These are phyloP conservation scores for Heliocidaris erythrogramma DNA, from an alignment of 35 echinoderm and acorn worm species.

Conservation along the genomic window DNA sequence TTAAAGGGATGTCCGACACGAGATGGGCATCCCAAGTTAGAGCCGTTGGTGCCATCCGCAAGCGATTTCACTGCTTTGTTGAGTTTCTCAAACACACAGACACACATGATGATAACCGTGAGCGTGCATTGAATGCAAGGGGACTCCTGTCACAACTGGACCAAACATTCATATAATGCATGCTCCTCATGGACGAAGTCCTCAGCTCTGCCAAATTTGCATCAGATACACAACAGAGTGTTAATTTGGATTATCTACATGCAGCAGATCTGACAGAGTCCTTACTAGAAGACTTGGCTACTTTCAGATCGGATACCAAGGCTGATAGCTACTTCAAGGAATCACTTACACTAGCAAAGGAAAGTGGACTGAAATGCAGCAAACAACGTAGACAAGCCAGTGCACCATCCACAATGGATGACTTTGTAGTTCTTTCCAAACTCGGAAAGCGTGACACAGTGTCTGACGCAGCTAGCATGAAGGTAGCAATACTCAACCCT, in stretches of 20 bases:
- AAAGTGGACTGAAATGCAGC: too few species aligned
- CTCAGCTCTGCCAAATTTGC: conserved; percentile 46
- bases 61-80: conserved; percentile 65
- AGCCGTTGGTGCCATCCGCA: conserved; percentile 47
- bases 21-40: conserved; percentile 62
- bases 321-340: conserved; percentile 24
- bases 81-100: conserved; percentile 25
- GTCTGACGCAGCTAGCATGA: too few species aligned
- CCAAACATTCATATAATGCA: conserved; percentile 34
- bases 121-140: conserved; percentile 26
- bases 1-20: conserved; percentile 62
- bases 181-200: conserved; percentile 44
- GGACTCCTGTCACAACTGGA: conserved; percentile 31
- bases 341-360: too few species aligned
- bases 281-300: conserved; percentile 42
- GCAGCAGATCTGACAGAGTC: conserved; percentile 50
- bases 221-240: conserved; percentile 55
- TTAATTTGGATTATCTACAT: conserved; percentile 44
- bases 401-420: too few species aligned
- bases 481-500: too few species aligned
- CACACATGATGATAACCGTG: conserved; percentile 18
- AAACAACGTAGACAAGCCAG: too few species aligned
- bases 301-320: conserved; percentile 46
- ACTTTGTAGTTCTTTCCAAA: too few species aligned
- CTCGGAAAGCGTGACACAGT: too few species aligned